Conservation (phyloP, 2,113 vertebrate genomes). For the Dasyornis broadbenti region DNA sequence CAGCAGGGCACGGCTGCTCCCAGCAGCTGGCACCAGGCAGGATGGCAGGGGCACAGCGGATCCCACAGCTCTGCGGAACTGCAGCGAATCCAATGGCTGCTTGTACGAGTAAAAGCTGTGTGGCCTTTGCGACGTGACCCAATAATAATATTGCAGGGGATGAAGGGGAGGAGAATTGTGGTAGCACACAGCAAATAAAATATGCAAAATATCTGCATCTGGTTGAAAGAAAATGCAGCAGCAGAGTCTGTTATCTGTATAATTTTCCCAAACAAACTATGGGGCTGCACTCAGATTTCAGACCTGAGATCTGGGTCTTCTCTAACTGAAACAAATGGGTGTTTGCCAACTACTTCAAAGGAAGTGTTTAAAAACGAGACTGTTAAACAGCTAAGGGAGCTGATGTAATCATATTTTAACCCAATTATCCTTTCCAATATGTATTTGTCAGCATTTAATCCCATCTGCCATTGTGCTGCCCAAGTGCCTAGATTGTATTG, state of each 20-base stretch:
- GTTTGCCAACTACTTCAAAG: conserved; percentile 46
- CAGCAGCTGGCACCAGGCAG: conserved; percentile 2
- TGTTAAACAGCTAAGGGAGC: conserved; percentile 34
- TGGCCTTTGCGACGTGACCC: background rate
- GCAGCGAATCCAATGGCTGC: background rate
- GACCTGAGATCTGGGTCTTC: conserved; percentile 16
- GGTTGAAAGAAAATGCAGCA: background rate
- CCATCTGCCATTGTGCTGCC: conserved; percentile 56
- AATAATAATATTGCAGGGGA: background rate
- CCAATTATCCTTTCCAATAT: conserved; percentile 57
- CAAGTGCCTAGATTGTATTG: conserved; percentile 36
- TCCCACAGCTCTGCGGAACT: background rate
- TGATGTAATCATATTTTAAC: conserved; percentile 63
- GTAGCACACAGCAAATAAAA: background rate
- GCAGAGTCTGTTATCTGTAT: background rate
- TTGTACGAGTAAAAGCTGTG: background rate
- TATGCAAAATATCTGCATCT: background rate
- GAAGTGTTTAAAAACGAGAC: conserved; percentile 8
- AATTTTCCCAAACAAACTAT: background rate
- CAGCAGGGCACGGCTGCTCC: background rate
- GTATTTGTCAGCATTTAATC: conserved; percentile 60
- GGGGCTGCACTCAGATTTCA: background rate
- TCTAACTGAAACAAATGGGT: conserved; percentile 31
- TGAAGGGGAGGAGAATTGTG: background rate
- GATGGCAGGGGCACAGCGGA: fast-evolving